Evolutionary conservation across 2,888 invertebrate genomes (phyloP), one percentile per base, ranked within the genome.

Genomic region (Limnephilus auricula): DNA sequence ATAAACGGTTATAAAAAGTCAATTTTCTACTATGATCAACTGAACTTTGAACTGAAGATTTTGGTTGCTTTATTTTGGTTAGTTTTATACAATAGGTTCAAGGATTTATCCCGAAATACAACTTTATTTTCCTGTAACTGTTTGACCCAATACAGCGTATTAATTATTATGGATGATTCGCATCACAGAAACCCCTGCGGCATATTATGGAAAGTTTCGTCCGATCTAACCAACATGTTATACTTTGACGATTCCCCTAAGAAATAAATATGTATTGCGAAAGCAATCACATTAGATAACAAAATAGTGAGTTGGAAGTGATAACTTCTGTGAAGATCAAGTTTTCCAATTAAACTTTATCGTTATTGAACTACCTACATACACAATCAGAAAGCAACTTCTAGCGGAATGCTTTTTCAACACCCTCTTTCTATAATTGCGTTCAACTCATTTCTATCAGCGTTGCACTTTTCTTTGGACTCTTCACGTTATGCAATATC

Each of bases 331-430:
- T 25, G 25, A 65, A 65, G 65, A 65, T 65, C 65, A 65, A 65
- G 65, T 65, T 65, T 65, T 65, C 65, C 65, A 65, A 65, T 65
- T 65, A 65, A 65, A 65, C 65, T 65, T 65, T 65, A n/a, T 65
- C 65, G 65, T 65, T 65, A 25, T 65, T n/a, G 25, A 65, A 65
- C 25, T 65, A 65, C 65, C 25, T 65, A 65, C 65, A 65, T 65
- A n/a, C 65, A n/a, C 25, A 65, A 65, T 65, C 65, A 25, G 65
- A 25, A 65, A 65, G 65, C 65, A 65, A 65, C 65, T 65, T 65
- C 4, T 65, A 25, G 25, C 65, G 9, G 25, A 65, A 65, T 65
- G 25, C 5, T 65, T 65, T 65, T n/a, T n/a, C 65, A 65, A n/a
- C 65, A 25, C 1, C 25, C 6, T 9, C 25, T 65, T 65, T n/a